Conservation (phyloP, 1,140 invertebrate species). For the Wiebesia pumilae region DNA sequence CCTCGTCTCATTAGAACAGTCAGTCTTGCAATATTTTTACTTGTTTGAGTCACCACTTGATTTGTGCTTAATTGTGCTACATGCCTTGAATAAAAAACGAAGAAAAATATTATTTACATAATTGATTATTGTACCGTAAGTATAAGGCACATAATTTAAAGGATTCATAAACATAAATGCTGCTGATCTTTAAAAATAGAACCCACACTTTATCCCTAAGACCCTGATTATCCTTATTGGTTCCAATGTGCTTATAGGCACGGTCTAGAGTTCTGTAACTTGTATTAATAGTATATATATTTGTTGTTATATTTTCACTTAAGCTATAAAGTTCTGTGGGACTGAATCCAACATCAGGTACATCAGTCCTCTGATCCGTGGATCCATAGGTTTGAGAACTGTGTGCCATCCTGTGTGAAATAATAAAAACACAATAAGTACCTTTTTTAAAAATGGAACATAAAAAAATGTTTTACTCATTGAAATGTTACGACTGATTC, state of each 20-base stretch:
- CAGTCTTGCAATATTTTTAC: slow-evolving; percentile 82
- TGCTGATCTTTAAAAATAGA: background rate
- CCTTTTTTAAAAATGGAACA: background rate
- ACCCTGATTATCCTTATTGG: slow-evolving; percentile 82
- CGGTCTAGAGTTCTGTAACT: slow-evolving; percentile 83
- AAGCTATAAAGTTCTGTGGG: slow-evolving; percentile 84
- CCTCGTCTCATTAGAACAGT: slow-evolving; percentile 80
- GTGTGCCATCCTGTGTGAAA: slow-evolving; percentile 69
- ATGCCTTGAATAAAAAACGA: slow-evolving; percentile 77
- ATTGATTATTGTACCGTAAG: background rate
- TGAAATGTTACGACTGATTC: background rate
- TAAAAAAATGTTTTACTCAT: background rate
- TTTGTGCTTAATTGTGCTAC: slow-evolving; percentile 87
- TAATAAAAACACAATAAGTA: background rate
- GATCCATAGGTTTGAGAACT: slow-evolving; percentile 73
- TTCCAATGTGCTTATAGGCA: slow-evolving; percentile 85
- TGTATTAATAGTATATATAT: slow-evolving; percentile 85
- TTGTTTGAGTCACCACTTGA: slow-evolving; percentile 83
- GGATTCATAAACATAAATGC: slow-evolving; percentile 22
- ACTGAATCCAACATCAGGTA: slow-evolving; percentile 82
- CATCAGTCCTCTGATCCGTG: slow-evolving; percentile 72
- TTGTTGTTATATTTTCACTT: slow-evolving; percentile 85
- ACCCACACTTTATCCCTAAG: slow-evolving; percentile 81
- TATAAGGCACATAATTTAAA: slow-evolving; percentile 35
- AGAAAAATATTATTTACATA: slow-evolving; percentile 22